phyloP scores from a whole-genome alignment of 2,113 vertebrate genomes.

The Oxyura jamaicensis region DNA sequence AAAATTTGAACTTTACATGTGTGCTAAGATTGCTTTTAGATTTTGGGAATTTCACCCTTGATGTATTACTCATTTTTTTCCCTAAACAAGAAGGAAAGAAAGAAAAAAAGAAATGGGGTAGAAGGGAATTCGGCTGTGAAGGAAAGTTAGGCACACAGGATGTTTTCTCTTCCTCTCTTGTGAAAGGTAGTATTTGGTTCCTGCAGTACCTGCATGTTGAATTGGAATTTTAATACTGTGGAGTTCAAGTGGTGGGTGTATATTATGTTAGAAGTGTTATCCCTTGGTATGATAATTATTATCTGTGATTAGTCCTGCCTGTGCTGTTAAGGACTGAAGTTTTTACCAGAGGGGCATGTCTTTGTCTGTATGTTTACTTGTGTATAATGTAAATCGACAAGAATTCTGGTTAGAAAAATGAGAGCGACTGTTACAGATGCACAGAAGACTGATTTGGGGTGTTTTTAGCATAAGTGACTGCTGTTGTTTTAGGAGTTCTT shows the following conservation, averaged over 20 bases:
- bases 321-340: neutral
- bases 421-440: neutral
- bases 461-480: neutral
- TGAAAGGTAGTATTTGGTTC: constrained; percentile 8
- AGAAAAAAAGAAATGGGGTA: rapidly evolving
- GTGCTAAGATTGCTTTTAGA: neutral
- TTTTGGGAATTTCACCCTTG: neutral
- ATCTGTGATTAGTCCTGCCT: constrained; percentile 53
- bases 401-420: neutral
- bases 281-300: constrained; percentile 53
- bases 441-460: neutral
- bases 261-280: constrained; percentile 44
- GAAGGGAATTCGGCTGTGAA: neutral
- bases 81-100: neutral
- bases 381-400: neutral
- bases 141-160: neutral
- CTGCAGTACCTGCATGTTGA: constrained; percentile 20
- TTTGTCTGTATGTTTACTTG: neutral
- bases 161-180: neutral
- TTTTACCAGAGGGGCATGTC: constrained; percentile 34
- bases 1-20: neutral
- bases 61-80: neutral
- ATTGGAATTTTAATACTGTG: constrained; percentile 42
- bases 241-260: constrained; percentile 46
- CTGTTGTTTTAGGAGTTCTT: neutral